Percentiles rank a stretch among this genome's conserved stretches.
Conservation (phyloP, 1,140 invertebrate genomes). For the Lepidurus arcticus region DNA sequence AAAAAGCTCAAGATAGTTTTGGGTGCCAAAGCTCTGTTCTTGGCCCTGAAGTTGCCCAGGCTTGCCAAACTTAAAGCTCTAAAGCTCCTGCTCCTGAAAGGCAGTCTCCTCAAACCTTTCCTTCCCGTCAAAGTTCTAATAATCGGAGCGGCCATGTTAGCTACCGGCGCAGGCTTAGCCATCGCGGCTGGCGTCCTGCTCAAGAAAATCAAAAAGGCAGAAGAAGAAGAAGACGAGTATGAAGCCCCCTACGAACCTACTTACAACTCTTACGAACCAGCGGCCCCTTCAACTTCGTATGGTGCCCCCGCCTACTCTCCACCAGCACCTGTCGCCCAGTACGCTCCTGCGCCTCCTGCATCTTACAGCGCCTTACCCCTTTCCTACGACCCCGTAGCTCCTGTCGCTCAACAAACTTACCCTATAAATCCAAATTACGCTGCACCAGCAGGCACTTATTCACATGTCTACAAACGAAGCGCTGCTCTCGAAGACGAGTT, state of each 20-base stretch:
- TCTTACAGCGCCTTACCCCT: not conserved
- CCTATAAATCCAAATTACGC: not conserved
- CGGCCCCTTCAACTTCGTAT: not conserved
- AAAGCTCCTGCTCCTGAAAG: not conserved
- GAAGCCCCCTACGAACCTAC: not conserved
- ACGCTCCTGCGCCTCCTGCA: not conserved
- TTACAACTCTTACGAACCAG: slow-evolving; percentile 8
- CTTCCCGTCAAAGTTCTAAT: not conserved
- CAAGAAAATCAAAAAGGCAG: not conserved
- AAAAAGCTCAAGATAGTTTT: not conserved
- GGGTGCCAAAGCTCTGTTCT: not conserved
- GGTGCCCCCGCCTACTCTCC: not conserved
- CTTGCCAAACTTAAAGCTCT: not conserved
- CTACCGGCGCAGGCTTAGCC: not conserved
- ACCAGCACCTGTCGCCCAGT: not conserved
- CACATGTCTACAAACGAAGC: not conserved
- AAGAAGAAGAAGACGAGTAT: slow-evolving; percentile 1
- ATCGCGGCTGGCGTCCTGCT: not conserved
- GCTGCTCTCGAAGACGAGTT: not conserved
- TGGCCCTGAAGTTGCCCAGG: not conserved
- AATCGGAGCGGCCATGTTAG: not conserved
- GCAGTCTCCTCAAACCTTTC: not conserved
- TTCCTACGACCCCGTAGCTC: not conserved
- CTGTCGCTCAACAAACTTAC: too few relatives aligned
- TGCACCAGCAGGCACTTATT: not conserved